Conservation (phyloP, 2,797 vertebrate species). For the Chrosomus eos region DNA sequence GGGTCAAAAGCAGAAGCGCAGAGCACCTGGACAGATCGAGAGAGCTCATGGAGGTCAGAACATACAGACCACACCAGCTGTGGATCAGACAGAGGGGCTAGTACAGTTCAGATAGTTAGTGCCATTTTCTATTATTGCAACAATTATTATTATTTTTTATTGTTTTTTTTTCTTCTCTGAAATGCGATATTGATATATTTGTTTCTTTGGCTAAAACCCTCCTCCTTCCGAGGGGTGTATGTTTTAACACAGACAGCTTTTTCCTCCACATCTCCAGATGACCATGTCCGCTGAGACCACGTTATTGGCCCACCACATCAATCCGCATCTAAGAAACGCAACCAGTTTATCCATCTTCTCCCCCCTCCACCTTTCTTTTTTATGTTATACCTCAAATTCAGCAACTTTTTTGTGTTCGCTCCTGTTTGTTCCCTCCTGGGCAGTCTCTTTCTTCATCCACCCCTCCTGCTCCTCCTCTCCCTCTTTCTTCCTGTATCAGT, state of each 20-base stretch:
- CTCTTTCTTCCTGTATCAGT: slow-evolving; percentile 81
- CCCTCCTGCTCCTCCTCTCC: slow-evolving; percentile 56
- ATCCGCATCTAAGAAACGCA: slow-evolving; percentile 53
- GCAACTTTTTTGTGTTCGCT: slow-evolving; percentile 77
- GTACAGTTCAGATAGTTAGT: slow-evolving; percentile 1
- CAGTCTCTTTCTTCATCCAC: slow-evolving; percentile 69
- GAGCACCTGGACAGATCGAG: slow-evolving; percentile 42
- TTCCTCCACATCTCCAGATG: slow-evolving; percentile 46
- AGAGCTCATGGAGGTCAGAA: slow-evolving; percentile 46
- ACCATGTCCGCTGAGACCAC: slow-evolving; percentile 57
- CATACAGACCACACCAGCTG: slow-evolving; percentile 50
- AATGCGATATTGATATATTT: slow-evolving; percentile 25
- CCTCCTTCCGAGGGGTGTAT: slow-evolving; percentile 2
- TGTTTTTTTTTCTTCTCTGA: background rate
- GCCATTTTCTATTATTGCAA: slow-evolving; percentile 12
- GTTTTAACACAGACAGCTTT: slow-evolving; percentile 34
- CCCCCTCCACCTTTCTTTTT: slow-evolving; percentile 50
- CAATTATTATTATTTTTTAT: background rate
- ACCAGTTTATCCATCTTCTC: slow-evolving; percentile 60
- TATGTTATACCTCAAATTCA: slow-evolving; percentile 77
- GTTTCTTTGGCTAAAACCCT: background rate
- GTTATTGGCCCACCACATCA: slow-evolving; percentile 58
- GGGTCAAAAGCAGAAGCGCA: slow-evolving; percentile 48
- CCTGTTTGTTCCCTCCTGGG: slow-evolving; percentile 83
- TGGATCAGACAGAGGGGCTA: slow-evolving; percentile 24